phyloP scores from a whole-genome alignment of 2,113 vertebrate genomes.

The Microcebus tavaratra region DNA sequence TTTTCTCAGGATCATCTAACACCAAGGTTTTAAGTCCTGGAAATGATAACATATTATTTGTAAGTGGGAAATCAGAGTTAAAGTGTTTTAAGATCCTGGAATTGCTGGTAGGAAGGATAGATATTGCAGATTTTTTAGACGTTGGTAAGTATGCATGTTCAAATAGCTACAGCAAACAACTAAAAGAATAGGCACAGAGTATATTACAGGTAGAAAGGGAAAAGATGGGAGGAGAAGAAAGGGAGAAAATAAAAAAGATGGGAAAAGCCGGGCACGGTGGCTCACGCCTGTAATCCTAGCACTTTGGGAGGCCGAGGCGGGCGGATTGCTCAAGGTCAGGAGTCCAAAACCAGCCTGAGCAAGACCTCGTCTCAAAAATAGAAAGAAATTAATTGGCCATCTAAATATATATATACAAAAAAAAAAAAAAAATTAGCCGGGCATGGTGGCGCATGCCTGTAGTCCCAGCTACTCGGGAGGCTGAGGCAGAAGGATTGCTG shows the following conservation, averaged over 20 bases:
- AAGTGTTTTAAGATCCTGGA: background rate
- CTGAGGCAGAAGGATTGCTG: no score
- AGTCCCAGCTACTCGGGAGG: no score
- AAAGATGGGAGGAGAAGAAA: background rate
- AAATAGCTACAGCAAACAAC: background rate
- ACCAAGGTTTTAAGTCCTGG: background rate
- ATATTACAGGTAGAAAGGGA: background rate
- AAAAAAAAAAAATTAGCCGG: no score
- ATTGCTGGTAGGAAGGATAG: background rate
- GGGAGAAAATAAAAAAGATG: background rate
- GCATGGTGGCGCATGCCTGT: no score
- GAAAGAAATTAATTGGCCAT: no score
- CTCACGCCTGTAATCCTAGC: no score
- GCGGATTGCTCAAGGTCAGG: no score
- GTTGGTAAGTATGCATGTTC: background rate
- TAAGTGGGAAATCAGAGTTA: background rate
- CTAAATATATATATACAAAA: no score
- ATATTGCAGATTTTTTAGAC: background rate
- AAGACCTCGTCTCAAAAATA: no score
- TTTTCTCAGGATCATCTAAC: background rate
- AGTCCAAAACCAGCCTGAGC: no score
- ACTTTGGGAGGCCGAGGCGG: no score
- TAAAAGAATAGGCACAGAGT: background rate
- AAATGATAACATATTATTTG: background rate
- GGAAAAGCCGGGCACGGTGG: background rate